phyloP scores from a whole-genome alignment of 2,113 vertebrate genomes.

The Cisticola juncidis region DNA sequence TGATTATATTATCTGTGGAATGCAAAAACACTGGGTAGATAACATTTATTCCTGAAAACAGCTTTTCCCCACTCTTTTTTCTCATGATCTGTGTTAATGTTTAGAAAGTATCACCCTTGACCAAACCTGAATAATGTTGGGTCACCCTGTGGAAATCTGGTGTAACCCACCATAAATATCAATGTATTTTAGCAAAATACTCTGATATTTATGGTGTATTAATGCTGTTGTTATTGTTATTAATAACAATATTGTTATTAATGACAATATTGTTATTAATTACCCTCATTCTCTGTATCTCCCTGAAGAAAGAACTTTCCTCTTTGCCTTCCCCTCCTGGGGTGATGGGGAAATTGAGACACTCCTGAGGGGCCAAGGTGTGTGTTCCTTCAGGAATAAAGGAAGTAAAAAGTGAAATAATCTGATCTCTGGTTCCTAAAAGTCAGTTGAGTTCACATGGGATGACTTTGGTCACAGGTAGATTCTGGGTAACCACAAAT shows the following conservation, averaged over 20 bases:
- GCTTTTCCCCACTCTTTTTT: background rate
- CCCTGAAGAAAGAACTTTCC: background rate
- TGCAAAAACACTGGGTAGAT: background rate
- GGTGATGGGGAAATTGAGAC: background rate
- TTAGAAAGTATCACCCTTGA: background rate
- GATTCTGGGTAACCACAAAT: background rate
- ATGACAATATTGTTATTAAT: background rate
- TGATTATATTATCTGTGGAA: background rate
- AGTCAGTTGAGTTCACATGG: background rate
- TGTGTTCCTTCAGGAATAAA: background rate
- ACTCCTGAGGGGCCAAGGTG: background rate
- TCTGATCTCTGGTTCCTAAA: background rate
- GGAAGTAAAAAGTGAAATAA: background rate
- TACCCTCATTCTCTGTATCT: background rate
- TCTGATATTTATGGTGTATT: too few relatives aligned
- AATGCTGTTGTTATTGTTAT: too few relatives aligned
- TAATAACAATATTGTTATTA: background rate
- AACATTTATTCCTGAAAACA: background rate
- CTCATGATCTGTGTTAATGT: background rate
- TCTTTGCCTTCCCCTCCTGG: background rate
- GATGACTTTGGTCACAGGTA: background rate
- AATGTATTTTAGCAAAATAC: background rate
- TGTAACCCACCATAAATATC: background rate
- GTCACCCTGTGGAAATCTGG: background rate
- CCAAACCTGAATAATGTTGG: background rate